Base-by-base conservation (phyloP, 2,797 vertebrate species). In the Schizopygopsis malacanthus region DNA sequence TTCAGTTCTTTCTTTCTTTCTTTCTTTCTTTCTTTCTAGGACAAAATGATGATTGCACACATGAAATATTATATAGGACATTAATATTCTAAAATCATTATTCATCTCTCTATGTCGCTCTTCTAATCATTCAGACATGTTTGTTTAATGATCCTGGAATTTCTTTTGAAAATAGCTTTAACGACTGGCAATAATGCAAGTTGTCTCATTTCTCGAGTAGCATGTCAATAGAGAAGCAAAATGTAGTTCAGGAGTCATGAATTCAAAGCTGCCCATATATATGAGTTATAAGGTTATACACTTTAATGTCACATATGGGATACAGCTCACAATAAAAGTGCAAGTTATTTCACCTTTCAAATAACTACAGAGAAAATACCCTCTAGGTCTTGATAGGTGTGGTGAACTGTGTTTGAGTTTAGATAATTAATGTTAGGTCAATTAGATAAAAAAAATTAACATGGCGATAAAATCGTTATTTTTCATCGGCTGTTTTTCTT, bases 281-380 rank as follows among this genome's bases (percentile, higher is more conserved):
- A 89, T 92, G 91, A 93, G 87, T 92, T 93, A 92, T 90, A 90
- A 90, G 86, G 86, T 89, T 90, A 90, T 90, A 89, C 84, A 86
- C 84, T 83, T 67, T 86, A 81, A 90, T 86, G 71, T 87, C 84
- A 86, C 90, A 89, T 91, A 79, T 89, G 89, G 89, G 88, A 90
- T 86, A 90, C 85, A 88, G 91, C 91, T 90, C 78, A 61, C 65
- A 56, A 61, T 69, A 91, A 88, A 86, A 85, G 89, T 81, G 86
- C 90, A 90, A 84, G 72, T 82, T 85, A 85, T 61, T 82, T 91
- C 86, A 85, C 43, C 86, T 86, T 90, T 86, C 81, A 10, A 81
- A 84, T 54, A 37, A 79, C 82, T 86, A 89, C 86, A 87, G 61
- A 84, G 88, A 88, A 80, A 88, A 91, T 89, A 75, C 25, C 70